phyloP scores from a whole-genome alignment of 2,888 invertebrate species.

The Callimorpha dominula region DNA sequence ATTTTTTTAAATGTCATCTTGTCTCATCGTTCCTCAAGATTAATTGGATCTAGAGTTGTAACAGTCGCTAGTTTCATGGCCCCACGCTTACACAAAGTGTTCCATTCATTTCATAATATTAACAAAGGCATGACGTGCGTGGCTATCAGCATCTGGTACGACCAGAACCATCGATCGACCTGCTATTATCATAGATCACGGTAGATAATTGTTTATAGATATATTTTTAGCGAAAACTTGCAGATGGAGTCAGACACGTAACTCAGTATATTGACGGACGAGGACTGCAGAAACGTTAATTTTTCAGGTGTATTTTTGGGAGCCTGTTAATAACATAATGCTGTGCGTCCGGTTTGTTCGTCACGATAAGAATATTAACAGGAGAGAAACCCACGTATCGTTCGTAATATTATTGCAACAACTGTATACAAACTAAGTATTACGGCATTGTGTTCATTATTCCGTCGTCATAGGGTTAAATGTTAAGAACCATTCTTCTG shows the following conservation, averaged over 20 bases:
- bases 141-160: conserved; percentile 29
- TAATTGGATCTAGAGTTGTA: not conserved
- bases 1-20: no score
- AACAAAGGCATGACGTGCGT: conserved; percentile 56
- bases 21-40: not conserved
- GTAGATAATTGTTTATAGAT: conserved; percentile 11
- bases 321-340: no score
- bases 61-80: conserved; percentile 9
- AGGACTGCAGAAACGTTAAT: not conserved
- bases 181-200: conserved; percentile 16
- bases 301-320: not conserved
- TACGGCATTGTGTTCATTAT: no score
- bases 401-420: no score
- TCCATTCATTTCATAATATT: conserved; percentile 65
- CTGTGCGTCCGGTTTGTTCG: not conserved
- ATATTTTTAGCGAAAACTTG: conserved; percentile 8
- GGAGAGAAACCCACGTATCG: no score
- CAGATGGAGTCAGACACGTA: not conserved
- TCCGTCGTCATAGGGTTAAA: no score
- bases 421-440: no score
- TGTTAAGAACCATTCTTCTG: no score
- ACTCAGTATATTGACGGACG: not conserved
- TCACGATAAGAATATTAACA: not conserved
- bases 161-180: conserved; percentile 23
- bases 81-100: conserved; percentile 52